A percentile compares a stretch with the other conserved stretches of the same genome.
Evolutionary conservation across 2,113 vertebrate species (phyloP).

Genomic region (Gymnogyps californianus): DNA sequence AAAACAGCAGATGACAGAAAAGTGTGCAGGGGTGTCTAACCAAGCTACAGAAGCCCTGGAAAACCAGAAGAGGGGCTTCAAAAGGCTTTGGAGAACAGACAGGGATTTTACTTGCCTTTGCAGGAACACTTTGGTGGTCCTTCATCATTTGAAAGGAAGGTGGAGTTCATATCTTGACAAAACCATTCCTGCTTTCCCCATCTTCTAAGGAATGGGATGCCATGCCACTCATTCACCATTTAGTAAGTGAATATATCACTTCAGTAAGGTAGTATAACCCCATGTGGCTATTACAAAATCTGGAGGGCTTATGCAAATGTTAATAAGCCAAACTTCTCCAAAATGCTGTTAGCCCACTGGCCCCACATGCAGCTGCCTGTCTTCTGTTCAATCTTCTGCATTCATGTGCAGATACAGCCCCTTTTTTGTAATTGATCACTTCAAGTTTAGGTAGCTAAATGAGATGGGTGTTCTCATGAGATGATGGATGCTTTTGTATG

Average conservation of each 20-base stretch:
- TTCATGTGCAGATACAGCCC: not conserved
- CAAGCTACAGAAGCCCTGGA: not conserved
- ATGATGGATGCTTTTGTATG: not conserved
- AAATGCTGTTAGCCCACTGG: not conserved
- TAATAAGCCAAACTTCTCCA: not conserved
- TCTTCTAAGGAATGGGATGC: not conserved
- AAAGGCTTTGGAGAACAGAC: not conserved
- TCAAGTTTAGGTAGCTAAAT: not conserved
- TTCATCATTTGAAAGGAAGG: not conserved
- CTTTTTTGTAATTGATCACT: not conserved
- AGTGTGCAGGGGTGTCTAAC: not conserved
- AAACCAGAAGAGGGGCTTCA: not conserved
- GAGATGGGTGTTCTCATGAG: not conserved
- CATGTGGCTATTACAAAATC: not conserved
- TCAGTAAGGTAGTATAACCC: not conserved
- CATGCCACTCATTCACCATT: not conserved
- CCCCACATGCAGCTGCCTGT: not conserved
- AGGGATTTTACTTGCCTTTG: not conserved
- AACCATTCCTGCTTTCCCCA: not conserved
- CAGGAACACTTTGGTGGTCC: not conserved
- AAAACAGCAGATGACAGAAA: not conserved
- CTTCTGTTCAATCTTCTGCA: not conserved
- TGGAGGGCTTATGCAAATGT: not conserved
- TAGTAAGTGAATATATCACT: not conserved
- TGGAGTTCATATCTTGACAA: not conserved